Evolutionary conservation across 1,140 invertebrate species (phyloP).

Genomic region (Heliconius melpomene): DNA sequence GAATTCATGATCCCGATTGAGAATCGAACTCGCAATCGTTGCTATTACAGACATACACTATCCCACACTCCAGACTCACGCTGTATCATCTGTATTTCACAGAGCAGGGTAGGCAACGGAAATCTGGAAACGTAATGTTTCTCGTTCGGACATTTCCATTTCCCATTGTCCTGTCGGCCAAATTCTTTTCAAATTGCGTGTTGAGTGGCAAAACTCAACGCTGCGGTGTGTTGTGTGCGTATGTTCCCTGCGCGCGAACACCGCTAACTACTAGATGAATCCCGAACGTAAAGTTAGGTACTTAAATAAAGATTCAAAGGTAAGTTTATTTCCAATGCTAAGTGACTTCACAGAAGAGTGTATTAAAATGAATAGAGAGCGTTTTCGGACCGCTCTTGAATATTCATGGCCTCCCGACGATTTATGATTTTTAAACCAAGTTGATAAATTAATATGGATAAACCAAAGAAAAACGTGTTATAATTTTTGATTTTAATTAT

Average conservation of each 20-base stretch:
- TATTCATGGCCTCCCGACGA: neutral
- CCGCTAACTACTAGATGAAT: neutral
- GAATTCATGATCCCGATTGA: too few relatives aligned
- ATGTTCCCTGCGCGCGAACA: neutral
- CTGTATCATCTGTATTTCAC: too few relatives aligned
- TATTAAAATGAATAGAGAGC: slow-evolving; percentile 6
- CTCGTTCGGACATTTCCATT: too few relatives aligned
- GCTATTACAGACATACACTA: too few relatives aligned
- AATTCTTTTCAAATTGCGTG: too few relatives aligned
- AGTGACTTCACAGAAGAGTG: neutral
- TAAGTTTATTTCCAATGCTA: neutral
- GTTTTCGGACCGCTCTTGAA: slow-evolving; percentile 2
- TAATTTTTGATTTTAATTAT: neutral
- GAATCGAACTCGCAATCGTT: too few relatives aligned
- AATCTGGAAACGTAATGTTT: too few relatives aligned
- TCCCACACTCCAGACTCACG: too few relatives aligned
- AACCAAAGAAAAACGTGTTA: neutral
- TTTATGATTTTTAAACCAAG: neutral
- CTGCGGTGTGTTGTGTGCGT: too few relatives aligned
- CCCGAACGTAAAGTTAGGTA: neutral
- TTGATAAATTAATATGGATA: neutral
- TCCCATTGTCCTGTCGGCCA: too few relatives aligned
- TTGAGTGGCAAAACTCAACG: too few relatives aligned
- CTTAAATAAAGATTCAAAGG: slow-evolving; percentile 4
- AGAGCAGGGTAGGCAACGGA: too few relatives aligned